Conservation (phyloP, 1,140 invertebrate species). For the Carcinoscorpius rotundicauda region DNA sequence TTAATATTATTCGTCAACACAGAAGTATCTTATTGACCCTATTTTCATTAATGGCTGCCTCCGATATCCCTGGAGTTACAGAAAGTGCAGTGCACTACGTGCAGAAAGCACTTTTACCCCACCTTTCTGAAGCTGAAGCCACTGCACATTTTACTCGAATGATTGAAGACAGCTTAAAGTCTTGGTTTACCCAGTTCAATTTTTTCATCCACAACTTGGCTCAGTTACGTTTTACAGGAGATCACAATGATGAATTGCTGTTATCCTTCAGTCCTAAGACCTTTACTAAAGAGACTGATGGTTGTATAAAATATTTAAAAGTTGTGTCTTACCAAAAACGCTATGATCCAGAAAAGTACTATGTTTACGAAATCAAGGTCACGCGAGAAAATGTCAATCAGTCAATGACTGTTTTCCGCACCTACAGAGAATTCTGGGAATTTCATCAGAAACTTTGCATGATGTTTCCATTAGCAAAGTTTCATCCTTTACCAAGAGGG, state of each 20-base stretch:
- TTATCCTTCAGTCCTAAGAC: constrained; percentile 87
- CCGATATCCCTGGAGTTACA: constrained; percentile 86
- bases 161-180: constrained; percentile 53
- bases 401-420: constrained; percentile 73
- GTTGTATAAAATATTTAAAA: constrained; percentile 68
- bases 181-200: constrained; percentile 88
- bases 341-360: constrained; percentile 95
- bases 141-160: constrained; percentile 82
- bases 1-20: constrained; percentile 91
- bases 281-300: constrained; percentile 71
- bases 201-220: constrained; percentile 96
- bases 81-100: constrained; percentile 84
- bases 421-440: constrained; percentile 93
- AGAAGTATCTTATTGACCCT: constrained; percentile 84
- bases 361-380: constrained; percentile 86
- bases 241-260: constrained; percentile 62
- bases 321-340: constrained; percentile 85
- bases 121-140: constrained; percentile 84
- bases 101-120: constrained; percentile 73
- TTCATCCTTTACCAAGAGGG: constrained; percentile 58
- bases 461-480: constrained; percentile 77
- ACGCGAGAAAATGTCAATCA: constrained; percentile 70
- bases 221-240: constrained; percentile 65
- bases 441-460: constrained; percentile 88
- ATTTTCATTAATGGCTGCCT: constrained; percentile 87